A percentile compares a stretch with the other conserved stretches of the same genome.
Evolutionary conservation across 2,888 invertebrate species (phyloP).

Genomic region (Chloroclystis v-ata): DNA sequence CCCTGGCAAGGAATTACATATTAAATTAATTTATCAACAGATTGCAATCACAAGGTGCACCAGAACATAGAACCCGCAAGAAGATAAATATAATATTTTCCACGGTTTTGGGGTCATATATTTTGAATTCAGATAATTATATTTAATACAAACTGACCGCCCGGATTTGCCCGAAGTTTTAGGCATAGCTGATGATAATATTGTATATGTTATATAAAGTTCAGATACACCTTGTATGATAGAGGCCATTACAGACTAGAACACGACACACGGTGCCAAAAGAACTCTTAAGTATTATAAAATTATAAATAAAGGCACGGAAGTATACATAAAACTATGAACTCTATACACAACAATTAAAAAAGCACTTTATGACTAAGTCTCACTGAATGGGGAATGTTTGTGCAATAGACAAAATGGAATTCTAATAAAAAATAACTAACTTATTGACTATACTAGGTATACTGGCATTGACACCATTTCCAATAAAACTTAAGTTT

Average conservation of each 20-base stretch:
- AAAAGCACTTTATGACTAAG: slow-evolving; percentile 11
- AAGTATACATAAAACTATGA: slow-evolving; percentile 6
- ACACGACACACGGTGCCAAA: slow-evolving; percentile 4
- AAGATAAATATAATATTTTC: no score
- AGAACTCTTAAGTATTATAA: background rate
- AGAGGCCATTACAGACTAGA: slow-evolving; percentile 10
- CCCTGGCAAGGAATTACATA: slow-evolving; percentile 42
- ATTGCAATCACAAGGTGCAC: slow-evolving; percentile 1
- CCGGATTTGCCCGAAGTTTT: no score
- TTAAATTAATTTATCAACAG: slow-evolving; percentile 5
- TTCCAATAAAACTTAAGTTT: slow-evolving; percentile 16
- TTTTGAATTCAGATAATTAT: no score
- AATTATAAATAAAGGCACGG: slow-evolving; percentile 11
- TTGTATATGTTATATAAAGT: background rate
- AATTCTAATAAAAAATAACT: slow-evolving; percentile 30
- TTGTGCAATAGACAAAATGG: slow-evolving; percentile 35
- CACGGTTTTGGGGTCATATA: no score
- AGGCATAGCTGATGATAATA: no score
- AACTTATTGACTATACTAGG: background rate
- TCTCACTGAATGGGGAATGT: slow-evolving; percentile 37
- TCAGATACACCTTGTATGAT: slow-evolving; percentile 1
- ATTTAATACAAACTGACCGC: no score
- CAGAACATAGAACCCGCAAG: background rate
- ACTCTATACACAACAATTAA: background rate
- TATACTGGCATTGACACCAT: slow-evolving; percentile 18